A percentile compares a stretch with the other conserved stretches of the same genome.
These are phyloP conservation scores for Vicugna pacos DNA, from an alignment of 2,113 vertebrate genomes.

Conservation along the genomic window DNA sequence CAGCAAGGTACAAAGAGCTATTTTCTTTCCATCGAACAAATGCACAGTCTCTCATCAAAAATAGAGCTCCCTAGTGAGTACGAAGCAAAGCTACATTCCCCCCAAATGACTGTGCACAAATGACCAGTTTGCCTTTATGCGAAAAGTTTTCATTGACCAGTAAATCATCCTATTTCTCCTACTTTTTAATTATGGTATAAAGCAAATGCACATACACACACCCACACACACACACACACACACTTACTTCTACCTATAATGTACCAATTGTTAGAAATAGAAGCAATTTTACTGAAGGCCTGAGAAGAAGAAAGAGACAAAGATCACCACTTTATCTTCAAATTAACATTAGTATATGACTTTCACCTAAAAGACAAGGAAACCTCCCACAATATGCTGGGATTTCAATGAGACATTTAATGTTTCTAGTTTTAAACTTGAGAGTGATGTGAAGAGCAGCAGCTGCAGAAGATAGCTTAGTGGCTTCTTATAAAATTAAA, in stretches of 20 bases:
- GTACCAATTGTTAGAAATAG: background rate
- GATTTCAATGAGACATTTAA: background rate
- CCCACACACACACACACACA: background rate
- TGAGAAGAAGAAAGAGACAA: background rate
- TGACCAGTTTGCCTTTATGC: background rate
- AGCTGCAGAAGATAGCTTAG: background rate
- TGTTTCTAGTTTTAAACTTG: background rate
- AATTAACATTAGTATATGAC: background rate
- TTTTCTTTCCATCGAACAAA: conserved; percentile 65
- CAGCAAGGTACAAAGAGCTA: conserved; percentile 42
- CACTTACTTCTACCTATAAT: background rate
- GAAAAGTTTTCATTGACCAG: background rate
- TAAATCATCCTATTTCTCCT: background rate
- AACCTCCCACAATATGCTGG: background rate
- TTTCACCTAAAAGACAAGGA: background rate
- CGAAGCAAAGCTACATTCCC: background rate
- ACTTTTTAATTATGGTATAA: background rate
- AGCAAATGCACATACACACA: background rate
- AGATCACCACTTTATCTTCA: background rate
- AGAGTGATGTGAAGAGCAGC: background rate
- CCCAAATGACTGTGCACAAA: background rate
- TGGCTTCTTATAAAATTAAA: background rate
- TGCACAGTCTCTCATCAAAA: conserved; percentile 8
- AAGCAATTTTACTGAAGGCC: background rate
- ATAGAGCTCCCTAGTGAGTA: background rate